Conservation (phyloP, 1,140 invertebrate species). For the Drosophila arawakana region DNA sequence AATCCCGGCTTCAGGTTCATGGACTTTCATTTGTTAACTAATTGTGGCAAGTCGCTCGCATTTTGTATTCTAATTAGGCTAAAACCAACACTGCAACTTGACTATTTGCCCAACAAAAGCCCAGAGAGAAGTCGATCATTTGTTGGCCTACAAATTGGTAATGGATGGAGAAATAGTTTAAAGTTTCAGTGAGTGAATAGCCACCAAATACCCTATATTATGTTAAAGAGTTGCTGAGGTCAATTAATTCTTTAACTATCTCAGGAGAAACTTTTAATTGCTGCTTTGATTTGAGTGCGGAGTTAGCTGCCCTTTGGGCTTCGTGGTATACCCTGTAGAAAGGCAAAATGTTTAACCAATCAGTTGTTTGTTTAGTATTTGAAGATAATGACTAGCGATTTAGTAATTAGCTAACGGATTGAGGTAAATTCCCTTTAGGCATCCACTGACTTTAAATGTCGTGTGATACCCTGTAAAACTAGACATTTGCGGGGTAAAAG, state of each 20-base stretch:
- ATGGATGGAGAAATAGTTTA: background rate
- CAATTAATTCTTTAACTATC: background rate
- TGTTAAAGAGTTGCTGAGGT: background rate
- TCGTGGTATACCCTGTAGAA: too few species aligned
- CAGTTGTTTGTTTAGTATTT: too few species aligned
- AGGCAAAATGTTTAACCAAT: too few species aligned
- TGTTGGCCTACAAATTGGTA: conserved; percentile 21
- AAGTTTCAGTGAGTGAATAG: conserved; percentile 1
- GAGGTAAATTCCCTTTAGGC: too few species aligned
- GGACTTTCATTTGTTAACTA: conserved; percentile 56
- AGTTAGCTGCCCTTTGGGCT: background rate
- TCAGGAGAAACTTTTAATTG: background rate
- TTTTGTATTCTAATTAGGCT: conserved; percentile 54
- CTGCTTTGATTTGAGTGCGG: background rate
- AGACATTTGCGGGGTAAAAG: too few species aligned
- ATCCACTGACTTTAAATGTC: too few species aligned
- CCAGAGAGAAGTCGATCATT: conserved; percentile 71
- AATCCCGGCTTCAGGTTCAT: conserved; percentile 21
- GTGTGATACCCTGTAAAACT: too few species aligned
- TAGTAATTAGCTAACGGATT: too few species aligned
- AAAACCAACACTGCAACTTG: conserved; percentile 9
- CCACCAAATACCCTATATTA: background rate
- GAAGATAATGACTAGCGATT: too few species aligned
- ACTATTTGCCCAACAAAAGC: conserved; percentile 39
- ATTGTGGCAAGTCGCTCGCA: conserved; percentile 57